Base-by-base conservation (phyloP, 2,113 vertebrate genomes). In the Varanus komodoensis region DNA sequence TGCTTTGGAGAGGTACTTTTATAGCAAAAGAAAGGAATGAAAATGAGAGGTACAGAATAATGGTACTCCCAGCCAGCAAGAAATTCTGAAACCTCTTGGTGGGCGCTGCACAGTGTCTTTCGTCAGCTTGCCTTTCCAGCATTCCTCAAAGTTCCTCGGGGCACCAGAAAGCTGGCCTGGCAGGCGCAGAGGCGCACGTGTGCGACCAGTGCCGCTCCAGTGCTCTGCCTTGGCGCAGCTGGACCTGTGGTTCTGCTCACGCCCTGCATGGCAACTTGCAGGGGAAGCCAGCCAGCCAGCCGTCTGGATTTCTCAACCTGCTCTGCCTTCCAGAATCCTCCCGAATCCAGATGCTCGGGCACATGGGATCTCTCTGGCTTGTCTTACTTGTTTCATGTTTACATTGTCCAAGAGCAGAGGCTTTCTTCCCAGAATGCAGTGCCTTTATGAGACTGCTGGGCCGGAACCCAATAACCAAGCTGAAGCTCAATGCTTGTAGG, bases 201-300 rank as follows among this genome's bases (percentile, higher is more conserved):
- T 81, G 19, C 64, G 92, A 88, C 82, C 32, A 57, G 83, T 79
- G 94, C 69, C 90, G 67, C 0, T 85, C 38, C 38, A 44, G 38
- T 44, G 38, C 38, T 44, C 38, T 23, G 74, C 87, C 93, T 92
- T 89, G 84, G 89, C 92, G 82, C 69, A 32, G 77, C 38, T 17
- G 3, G 38, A 44, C 38, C 3, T 44, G 38, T 44, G 38, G 38
- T 44, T 44, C 38, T 44, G 2, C 38, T 44, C 38, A 44, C 1
- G 38, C 38, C 38, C 38, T 44, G 38, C 38, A 44, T 44, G 38
- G 38, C 38, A 44, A 44, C 38, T 1, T 44, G 38, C 38, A 44
- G 38, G 38, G 38, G 38, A 44, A 1, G 38, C 38, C 38, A 44
- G 38, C 38, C 38, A 44, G 38, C 38, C 38, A 44, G 38, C 38